A percentile compares a stretch with the other conserved stretches of the same genome.
Evolutionary conservation across 2,797 vertebrate genomes (phyloP).

Genomic region (Euphonia xanthogaster): DNA sequence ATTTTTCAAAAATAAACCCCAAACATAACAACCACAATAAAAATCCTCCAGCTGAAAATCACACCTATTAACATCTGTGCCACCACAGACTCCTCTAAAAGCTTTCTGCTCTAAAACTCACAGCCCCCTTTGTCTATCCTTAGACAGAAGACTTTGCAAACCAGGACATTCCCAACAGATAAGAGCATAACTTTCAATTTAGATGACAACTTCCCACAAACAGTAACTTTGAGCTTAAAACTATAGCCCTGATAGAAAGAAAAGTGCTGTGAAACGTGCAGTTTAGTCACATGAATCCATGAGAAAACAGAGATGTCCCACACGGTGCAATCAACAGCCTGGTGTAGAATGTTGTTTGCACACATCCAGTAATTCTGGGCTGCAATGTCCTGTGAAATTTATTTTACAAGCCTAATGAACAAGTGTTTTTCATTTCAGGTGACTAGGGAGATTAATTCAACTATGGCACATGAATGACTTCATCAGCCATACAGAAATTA

Average conservation of each 20-base stretch:
- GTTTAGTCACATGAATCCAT: neutral
- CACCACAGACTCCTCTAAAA: neutral
- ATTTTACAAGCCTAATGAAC: slow-evolving; percentile 33
- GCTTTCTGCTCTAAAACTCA: neutral
- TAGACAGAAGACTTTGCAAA: neutral
- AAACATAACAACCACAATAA: neutral
- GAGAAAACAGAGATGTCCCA: neutral
- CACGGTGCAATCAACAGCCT: neutral
- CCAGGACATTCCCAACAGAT: neutral
- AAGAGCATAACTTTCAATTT: neutral
- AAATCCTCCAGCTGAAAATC: neutral
- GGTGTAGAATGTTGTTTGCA: neutral
- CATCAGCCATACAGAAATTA: slow-evolving; percentile 36
- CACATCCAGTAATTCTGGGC: neutral
- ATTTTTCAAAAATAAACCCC: neutral
- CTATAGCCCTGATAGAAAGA: neutral
- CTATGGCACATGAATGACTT: slow-evolving; percentile 33
- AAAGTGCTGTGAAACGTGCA: neutral
- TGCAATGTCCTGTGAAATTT: slow-evolving; percentile 9
- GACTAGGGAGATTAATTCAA: slow-evolving; percentile 43
- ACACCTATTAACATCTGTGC: neutral
- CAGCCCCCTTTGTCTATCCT: neutral
- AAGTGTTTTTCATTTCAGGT: slow-evolving; percentile 57
- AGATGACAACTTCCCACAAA: neutral
- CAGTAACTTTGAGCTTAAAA: neutral